phyloP scores from a whole-genome alignment of 2,888 invertebrate species.

The Steinernema carpocapsae region DNA sequence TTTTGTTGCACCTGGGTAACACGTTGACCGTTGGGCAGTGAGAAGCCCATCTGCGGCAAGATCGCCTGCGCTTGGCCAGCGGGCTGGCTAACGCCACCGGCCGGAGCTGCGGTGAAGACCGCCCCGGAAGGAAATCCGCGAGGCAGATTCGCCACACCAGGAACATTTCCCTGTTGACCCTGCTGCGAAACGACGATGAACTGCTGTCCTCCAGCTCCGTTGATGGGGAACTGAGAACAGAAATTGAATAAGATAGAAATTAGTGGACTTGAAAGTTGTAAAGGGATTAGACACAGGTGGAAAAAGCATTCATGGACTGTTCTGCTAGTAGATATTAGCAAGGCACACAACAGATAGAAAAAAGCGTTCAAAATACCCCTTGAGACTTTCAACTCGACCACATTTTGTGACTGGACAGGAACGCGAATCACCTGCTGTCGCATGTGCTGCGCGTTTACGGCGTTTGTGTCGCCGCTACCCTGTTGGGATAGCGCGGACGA shows the following conservation, averaged over 20 bases:
- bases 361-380: background rate
- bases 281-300: background rate
- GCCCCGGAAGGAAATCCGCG: background rate
- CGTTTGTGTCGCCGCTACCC: background rate
- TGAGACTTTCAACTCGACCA: background rate
- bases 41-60: background rate
- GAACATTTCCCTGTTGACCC: background rate
- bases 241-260: too few species aligned
- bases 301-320: background rate
- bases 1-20: constrained; percentile 6
- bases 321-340: background rate
- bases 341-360: background rate
- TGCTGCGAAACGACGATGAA: constrained; percentile 26
- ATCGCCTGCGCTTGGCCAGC: constrained; percentile 20
- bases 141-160: background rate
- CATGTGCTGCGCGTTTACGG: background rate
- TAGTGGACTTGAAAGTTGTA: background rate
- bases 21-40: background rate
- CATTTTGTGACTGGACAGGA: background rate
- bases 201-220: constrained; percentile 6
- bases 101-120: background rate
- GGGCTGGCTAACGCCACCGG: background rate
- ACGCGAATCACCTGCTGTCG: constrained; percentile 3
- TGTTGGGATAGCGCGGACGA: background rate
- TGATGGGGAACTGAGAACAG: background rate